Evolutionary conservation across 2,888 invertebrate species (phyloP), one percentile per base, ranked within the genome.

Genomic region (Ectemnius lituratus): DNA sequence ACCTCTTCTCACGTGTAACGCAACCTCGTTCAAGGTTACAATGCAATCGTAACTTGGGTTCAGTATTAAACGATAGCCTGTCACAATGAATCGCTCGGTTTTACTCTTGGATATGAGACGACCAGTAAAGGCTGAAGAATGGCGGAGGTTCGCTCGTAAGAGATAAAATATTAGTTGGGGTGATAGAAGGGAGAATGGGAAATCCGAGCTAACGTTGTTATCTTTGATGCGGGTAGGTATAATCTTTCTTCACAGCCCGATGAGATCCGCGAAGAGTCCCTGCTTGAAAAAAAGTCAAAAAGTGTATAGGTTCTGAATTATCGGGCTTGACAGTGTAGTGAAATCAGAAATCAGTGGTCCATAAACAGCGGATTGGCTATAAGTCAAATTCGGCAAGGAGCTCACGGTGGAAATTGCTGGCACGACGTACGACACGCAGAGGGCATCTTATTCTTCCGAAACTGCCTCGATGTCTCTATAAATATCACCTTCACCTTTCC

Each of bases 161-260:
- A 73, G 80, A 85, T 85, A 80, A 84, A 84, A 80, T 79, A 70
- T 74, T 72, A 11, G 20, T 18, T n/a, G 23, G 64, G 52, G 58
- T 61, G 69, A 52, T n/a, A 5, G 23, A 23, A 46, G 49, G 67
- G 28, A 61, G n/a, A 23, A 11, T 37, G 47, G 61, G 63, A 49
- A 63, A 67, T 57, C 59, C 60, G 60, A 45, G 73, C 59, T 76
- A 75, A 77, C 75, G 56, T 66, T 64, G 69, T 76, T 75, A 78
- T 80, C 68, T 62, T 37, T 72, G 76, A 85, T 84, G 85, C 84
- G 81, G 81, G 84, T 56, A 66, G 61, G 70, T 75, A 68, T 82
- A 80, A 85, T 85, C 82, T 76, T 76, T 56, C 76, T 61, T 61
- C 65, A 16, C 66, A 57, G 70, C 59, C 71, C 20, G 60, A 67